These are phyloP conservation scores for Paradoxurus hermaphroditus DNA, from an alignment of 2,113 vertebrate genomes.

Conservation along the genomic window DNA sequence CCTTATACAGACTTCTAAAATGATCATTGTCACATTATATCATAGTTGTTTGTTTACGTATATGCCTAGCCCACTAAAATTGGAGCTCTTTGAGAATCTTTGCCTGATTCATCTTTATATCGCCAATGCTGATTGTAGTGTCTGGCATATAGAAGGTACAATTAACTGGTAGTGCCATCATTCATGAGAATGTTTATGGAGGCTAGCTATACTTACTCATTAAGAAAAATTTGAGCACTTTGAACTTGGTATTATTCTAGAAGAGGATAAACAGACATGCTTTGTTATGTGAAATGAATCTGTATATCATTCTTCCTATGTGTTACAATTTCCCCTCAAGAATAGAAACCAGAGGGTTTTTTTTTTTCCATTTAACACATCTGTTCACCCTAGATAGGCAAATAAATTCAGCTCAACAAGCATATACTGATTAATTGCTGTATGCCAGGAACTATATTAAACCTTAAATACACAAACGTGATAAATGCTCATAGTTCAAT, in stretches of 20 bases:
- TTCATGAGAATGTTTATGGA: slow-evolving; percentile 1
- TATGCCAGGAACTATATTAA: neutral
- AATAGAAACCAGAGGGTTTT: neutral
- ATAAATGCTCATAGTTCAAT: neutral
- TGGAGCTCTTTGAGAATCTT: neutral
- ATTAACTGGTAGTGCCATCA: slow-evolving; percentile 1
- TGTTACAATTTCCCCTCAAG: slow-evolving; percentile 1
- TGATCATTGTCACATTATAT: neutral
- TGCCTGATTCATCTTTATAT: neutral
- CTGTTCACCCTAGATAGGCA: neutral
- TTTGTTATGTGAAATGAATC: slow-evolving; percentile 36
- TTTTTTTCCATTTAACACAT: slow-evolving; percentile 2
- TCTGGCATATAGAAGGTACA: neutral
- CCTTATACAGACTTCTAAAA: neutral
- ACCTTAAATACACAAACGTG: neutral
- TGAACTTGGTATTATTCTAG: neutral
- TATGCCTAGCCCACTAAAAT: neutral
- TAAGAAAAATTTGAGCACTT: neutral
- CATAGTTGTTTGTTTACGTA: neutral
- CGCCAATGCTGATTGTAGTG: neutral
- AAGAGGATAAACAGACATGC: neutral
- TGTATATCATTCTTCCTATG: neutral
- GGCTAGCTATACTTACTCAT: neutral
- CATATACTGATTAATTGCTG: neutral
- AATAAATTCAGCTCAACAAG: neutral